Percentiles rank a stretch among this genome's conserved stretches.
phyloP scores from a whole-genome alignment of 1,140 invertebrate species.

The Platyscapa corneri region DNA sequence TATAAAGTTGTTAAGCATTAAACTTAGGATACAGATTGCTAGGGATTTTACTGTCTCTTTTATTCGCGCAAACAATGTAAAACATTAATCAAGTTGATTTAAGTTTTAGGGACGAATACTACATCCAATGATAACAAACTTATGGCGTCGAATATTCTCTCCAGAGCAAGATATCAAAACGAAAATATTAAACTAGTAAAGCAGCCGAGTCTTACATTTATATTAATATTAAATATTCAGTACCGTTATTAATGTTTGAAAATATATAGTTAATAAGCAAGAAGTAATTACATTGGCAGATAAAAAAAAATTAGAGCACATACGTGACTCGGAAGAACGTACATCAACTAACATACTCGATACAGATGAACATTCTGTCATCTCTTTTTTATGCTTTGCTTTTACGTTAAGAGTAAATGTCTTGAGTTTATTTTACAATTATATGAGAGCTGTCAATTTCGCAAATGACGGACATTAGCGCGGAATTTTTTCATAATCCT shows the following conservation, averaged over 20 bases:
- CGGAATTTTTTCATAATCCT: too few relatives aligned
- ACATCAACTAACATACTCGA: too few relatives aligned
- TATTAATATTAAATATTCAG: too few relatives aligned
- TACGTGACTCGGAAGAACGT: too few relatives aligned
- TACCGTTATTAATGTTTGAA: too few relatives aligned
- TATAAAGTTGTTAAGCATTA: background rate
- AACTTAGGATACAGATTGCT: background rate
- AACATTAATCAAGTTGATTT: background rate
- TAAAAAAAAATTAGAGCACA: too few relatives aligned
- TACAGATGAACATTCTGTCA: background rate
- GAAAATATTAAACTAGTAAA: background rate
- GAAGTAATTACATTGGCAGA: too few relatives aligned
- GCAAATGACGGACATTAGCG: background rate
- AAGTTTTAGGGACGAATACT: background rate
- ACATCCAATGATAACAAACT: background rate
- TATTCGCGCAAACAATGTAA: background rate
- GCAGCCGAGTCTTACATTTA: too few relatives aligned
- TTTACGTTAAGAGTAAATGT: background rate
- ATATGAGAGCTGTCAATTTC: background rate
- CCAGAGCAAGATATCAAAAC: background rate
- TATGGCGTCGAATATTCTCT: background rate
- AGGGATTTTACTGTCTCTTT: background rate
- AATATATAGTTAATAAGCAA: too few relatives aligned
- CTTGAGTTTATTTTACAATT: background rate
- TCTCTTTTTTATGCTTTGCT: background rate